Conservation (phyloP, 2,888 invertebrate genomes). For the Anoncus sp. region DNA sequence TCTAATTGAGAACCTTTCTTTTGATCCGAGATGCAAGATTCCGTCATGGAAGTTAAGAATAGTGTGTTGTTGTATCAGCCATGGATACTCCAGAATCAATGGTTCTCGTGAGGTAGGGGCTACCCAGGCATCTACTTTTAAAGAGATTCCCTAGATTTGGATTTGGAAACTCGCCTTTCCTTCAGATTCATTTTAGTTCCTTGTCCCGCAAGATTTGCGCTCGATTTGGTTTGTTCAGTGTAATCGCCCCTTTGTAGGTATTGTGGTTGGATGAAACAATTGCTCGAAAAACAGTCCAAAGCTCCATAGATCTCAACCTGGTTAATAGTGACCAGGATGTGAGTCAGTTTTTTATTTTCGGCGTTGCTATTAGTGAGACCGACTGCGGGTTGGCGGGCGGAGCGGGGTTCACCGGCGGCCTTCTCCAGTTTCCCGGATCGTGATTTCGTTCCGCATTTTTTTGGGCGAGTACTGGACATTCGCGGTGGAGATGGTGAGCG, state of each 20-base stretch:
- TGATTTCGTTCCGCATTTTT: no score
- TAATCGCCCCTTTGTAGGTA: not conserved
- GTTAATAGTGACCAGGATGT: not conserved
- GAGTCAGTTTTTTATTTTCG: not conserved
- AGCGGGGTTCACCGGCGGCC: no score
- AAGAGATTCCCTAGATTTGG: conserved; percentile 5
- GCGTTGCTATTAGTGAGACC: not conserved
- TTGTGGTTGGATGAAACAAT: conserved; percentile 35
- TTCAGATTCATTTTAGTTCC: not conserved
- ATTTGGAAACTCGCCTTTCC: not conserved
- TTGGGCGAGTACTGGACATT: no score
- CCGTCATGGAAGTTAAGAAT: conserved; percentile 31
- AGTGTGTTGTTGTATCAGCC: conserved; percentile 28
- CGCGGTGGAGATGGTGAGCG: no score
- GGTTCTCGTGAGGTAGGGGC: conserved; percentile 16
- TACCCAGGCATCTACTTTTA: not conserved
- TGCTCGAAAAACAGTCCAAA: conserved; percentile 42
- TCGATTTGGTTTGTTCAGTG: no score
- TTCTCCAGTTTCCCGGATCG: no score
- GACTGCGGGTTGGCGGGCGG: no score
- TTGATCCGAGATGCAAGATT: conserved; percentile 13
- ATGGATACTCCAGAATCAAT: conserved; percentile 46
- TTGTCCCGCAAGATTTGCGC: not conserved
- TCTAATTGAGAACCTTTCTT: not conserved
- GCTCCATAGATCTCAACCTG: conserved; percentile 1